A percentile compares a stretch with the other conserved stretches of the same genome.
phyloP scores from a whole-genome alignment of 2,113 vertebrate species.

The Alectura lathami region DNA sequence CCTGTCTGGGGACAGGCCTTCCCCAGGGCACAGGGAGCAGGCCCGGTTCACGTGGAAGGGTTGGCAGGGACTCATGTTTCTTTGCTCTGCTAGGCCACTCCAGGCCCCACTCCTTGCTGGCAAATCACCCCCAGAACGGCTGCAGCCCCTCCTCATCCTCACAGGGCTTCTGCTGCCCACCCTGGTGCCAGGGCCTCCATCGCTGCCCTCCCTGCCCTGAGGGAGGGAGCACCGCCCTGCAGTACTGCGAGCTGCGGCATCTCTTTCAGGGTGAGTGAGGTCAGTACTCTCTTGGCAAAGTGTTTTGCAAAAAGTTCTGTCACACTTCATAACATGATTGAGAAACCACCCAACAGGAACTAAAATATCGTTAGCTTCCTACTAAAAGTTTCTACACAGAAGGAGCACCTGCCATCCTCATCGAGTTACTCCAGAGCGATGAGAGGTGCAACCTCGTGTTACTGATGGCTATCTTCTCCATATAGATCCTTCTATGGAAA shows the following conservation, averaged over 20 bases:
- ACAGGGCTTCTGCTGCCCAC: too few species aligned
- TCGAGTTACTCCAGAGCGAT: background rate
- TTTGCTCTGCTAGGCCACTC: too few species aligned
- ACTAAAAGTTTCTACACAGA: accelerated
- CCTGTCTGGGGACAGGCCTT: too few species aligned
- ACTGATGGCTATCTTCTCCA: background rate
- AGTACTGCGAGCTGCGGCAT: background rate
- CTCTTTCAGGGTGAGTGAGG: background rate
- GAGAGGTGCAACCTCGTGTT: accelerated
- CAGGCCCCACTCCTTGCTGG: too few species aligned
- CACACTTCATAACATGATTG: background rate
- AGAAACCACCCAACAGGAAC: background rate
- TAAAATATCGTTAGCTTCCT: background rate
- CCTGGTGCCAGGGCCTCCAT: too few species aligned
- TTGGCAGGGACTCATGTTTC: too few species aligned
- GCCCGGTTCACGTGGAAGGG: too few species aligned
- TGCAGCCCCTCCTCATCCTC: too few species aligned
- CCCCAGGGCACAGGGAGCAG: too few species aligned
- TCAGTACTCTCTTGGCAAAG: background rate
- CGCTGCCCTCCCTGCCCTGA: too few species aligned
- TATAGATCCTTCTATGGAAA: background rate
- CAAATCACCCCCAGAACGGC: too few species aligned
- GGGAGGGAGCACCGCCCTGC: too few species aligned
- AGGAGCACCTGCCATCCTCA: background rate
- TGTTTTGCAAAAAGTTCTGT: background rate